A percentile compares a stretch with the other conserved stretches of the same genome.
These are phyloP conservation scores for Psettodes erumei DNA, from an alignment of 2,113 vertebrate genomes.

Conservation along the genomic window DNA sequence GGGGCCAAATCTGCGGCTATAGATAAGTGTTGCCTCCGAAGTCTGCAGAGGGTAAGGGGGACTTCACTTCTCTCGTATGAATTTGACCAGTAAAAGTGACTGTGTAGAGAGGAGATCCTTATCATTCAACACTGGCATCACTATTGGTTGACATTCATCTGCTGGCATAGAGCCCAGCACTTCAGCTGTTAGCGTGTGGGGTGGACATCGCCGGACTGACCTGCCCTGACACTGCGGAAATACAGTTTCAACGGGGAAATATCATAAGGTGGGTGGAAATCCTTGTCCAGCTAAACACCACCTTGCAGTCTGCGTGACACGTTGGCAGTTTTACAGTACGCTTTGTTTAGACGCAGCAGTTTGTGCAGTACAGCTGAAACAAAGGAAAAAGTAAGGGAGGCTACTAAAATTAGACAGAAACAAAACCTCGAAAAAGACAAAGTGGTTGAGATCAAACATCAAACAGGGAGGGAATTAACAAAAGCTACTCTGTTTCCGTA, in stretches of 20 bases:
- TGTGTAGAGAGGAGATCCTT: constrained; percentile 45
- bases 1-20: constrained; percentile 58
- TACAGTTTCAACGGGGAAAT: constrained; percentile 41
- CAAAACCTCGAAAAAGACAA: constrained; percentile 12
- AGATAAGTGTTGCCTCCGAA: constrained; percentile 57
- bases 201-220: constrained; percentile 42
- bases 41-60: constrained; percentile 22
- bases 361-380: constrained; percentile 43
- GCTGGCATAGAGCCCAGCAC: constrained; percentile 29
- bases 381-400: constrained; percentile 30
- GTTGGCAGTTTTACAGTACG: constrained; percentile 43
- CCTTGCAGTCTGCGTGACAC: constrained; percentile 54
- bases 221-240: constrained; percentile 48
- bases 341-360: constrained; percentile 64
- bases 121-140: constrained; percentile 38
- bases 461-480: neutral
- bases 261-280: constrained; percentile 55
- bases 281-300: constrained; percentile 61
- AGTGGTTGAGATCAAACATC: constrained; percentile 34
- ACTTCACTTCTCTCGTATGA: constrained; percentile 32
- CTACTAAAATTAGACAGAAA: constrained; percentile 42
- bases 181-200: constrained; percentile 32
- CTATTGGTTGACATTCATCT: constrained; percentile 50
- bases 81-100: constrained; percentile 48
- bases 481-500: no score